Conservation (phyloP, 2,888 invertebrate genomes). For the Thymelicus sylvestris region DNA sequence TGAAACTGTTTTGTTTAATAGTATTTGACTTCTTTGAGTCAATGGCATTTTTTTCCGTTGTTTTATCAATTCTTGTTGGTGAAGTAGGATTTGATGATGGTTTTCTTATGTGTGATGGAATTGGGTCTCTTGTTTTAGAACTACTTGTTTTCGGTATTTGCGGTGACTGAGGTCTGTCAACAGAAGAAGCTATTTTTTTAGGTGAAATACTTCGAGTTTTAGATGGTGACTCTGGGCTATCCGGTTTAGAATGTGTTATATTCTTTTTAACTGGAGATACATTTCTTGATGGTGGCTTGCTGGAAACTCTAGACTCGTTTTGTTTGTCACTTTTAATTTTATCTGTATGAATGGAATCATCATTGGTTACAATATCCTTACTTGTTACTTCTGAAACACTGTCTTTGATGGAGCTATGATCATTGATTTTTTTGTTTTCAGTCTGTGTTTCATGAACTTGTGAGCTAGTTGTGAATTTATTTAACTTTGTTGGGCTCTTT, state of each 20-base stretch:
- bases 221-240: conserved; percentile 54
- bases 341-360: conserved; percentile 37
- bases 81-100: conserved; percentile 56
- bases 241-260: conserved; percentile 49
- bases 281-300: conserved; percentile 63
- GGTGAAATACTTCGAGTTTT: conserved; percentile 72
- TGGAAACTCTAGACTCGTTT: conserved; percentile 54
- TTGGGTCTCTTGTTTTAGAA: conserved; percentile 63
- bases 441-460: conserved; percentile 57
- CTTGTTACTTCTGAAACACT: conserved; percentile 40
- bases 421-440: conserved; percentile 43
- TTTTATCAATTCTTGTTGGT: conserved; percentile 63
- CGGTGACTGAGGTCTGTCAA: conserved; percentile 69
- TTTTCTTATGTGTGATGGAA: conserved; percentile 58
- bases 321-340: conserved; percentile 52
- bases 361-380: conserved; percentile 42
- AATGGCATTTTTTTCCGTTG: conserved; percentile 50
- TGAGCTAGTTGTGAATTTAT: conserved; percentile 58
- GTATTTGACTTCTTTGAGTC: conserved; percentile 63
- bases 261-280: conserved; percentile 69
- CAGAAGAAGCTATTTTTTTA: conserved; percentile 60
- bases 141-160: conserved; percentile 64
- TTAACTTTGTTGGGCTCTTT: conserved; percentile 60
- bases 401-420: conserved; percentile 36
- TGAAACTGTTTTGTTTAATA: conserved; percentile 60